A percentile compares a stretch with the other conserved stretches of the same genome.
phyloP scores from a whole-genome alignment of 1,140 invertebrate genomes.

The Magallana angulata region DNA sequence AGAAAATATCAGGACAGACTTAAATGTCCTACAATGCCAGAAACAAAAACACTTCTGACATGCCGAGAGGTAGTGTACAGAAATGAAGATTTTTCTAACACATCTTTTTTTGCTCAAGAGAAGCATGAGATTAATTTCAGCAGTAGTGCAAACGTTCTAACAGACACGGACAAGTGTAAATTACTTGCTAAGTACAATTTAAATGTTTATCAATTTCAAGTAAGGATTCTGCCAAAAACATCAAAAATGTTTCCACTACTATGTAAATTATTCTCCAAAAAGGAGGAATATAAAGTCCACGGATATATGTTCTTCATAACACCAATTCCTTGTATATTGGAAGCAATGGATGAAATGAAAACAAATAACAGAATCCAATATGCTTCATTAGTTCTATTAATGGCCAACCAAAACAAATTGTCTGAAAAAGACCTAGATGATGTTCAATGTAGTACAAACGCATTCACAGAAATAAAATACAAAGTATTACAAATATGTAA shows the following conservation, averaged over 20 bases:
- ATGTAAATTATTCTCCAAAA: neutral
- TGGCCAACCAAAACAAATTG: neutral
- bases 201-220: neutral
- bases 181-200: neutral
- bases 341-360: neutral
- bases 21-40: neutral
- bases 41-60: neutral
- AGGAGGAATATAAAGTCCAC: neutral
- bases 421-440: neutral
- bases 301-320: neutral
- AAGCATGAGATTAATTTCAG: neutral
- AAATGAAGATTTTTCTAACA: neutral
- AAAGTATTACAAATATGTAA: neutral
- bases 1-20: neutral
- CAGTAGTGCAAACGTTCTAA: neutral
- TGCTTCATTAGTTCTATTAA: neutral
- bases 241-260: neutral
- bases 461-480: neutral
- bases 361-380: neutral
- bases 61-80: neutral
- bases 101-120: neutral
- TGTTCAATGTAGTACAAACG: neutral
- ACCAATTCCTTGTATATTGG: neutral
- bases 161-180: neutral
- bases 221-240: neutral